Percentiles rank a stretch among this genome's conserved stretches.
phyloP scores from a whole-genome alignment of 2,888 invertebrate species.

The Andrena haemorrhoa region DNA sequence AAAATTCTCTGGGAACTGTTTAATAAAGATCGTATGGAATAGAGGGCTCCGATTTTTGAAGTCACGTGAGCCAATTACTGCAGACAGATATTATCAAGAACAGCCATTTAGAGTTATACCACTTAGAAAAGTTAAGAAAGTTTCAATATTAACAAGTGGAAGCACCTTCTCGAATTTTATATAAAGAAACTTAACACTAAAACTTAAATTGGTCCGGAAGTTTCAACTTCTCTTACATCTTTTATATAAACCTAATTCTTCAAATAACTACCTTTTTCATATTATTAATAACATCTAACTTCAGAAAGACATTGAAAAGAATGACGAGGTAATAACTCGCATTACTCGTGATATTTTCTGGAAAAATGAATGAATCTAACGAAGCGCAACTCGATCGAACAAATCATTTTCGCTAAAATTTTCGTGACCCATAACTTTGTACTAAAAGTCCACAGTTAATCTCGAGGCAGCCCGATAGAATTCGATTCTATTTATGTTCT shows the following conservation, averaged over 20 bases:
- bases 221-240: not conserved
- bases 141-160: not conserved
- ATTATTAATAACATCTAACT: not conserved
- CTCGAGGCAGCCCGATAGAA: not conserved
- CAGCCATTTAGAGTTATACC: not conserved
- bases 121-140: not conserved
- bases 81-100: not conserved
- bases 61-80: not conserved
- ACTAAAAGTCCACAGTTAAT: not conserved
- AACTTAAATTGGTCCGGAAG: not conserved
- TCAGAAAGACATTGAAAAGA: not conserved
- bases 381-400: not conserved
- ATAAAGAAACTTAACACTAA: not conserved
- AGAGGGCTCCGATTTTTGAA: too few species aligned
- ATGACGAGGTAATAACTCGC: not conserved
- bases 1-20: too few species aligned
- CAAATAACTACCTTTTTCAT: not conserved
- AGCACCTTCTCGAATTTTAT: not conserved
- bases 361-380: not conserved
- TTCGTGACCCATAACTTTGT: not conserved
- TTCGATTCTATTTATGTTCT: slow-evolving; percentile 9
- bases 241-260: not conserved
- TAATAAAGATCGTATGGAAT: too few species aligned
- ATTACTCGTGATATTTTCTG: not conserved
- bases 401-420: not conserved